Percentiles rank a stretch among this genome's conserved stretches.
phyloP scores from a whole-genome alignment of 1,140 invertebrate species.

The Agrypnia vestita region DNA sequence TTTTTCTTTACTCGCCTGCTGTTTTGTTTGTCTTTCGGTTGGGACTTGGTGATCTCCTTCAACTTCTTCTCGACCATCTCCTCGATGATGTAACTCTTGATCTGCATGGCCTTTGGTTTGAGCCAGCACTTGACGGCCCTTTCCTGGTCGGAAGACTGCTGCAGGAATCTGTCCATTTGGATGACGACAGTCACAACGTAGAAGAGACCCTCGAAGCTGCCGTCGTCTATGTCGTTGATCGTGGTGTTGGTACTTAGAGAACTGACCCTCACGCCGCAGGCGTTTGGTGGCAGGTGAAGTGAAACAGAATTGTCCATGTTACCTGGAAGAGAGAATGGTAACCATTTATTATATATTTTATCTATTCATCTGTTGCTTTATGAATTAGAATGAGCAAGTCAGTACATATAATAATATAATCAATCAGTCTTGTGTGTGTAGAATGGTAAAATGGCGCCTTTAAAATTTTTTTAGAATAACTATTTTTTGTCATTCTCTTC shows the following conservation, averaged over 20 bases:
- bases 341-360: background rate
- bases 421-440: too few species aligned
- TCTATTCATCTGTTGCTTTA: too few species aligned
- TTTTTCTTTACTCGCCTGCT: slow-evolving; percentile 13
- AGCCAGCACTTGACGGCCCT: slow-evolving; percentile 73
- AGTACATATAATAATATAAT: too few species aligned
- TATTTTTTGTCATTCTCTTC: too few species aligned
- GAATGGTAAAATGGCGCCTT: too few species aligned
- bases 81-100: slow-evolving; percentile 69
- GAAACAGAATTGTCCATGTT: slow-evolving; percentile 69
- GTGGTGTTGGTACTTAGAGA: slow-evolving; percentile 64
- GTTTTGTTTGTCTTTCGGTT: slow-evolving; percentile 38
- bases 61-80: slow-evolving; percentile 68
- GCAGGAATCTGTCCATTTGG: slow-evolving; percentile 81
- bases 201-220: slow-evolving; percentile 71
- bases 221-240: slow-evolving; percentile 65
- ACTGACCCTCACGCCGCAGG: slow-evolving; percentile 78
- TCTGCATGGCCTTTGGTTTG: slow-evolving; percentile 69
- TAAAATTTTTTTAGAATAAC: too few species aligned
- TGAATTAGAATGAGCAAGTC: too few species aligned
- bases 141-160: slow-evolving; percentile 81
- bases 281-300: slow-evolving; percentile 75
- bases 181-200: slow-evolving; percentile 79
- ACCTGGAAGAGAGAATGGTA: slow-evolving; percentile 62
- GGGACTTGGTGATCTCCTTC: slow-evolving; percentile 63